Base-by-base conservation (phyloP, 1,140 invertebrate species). In the Linepithema humile region DNA sequence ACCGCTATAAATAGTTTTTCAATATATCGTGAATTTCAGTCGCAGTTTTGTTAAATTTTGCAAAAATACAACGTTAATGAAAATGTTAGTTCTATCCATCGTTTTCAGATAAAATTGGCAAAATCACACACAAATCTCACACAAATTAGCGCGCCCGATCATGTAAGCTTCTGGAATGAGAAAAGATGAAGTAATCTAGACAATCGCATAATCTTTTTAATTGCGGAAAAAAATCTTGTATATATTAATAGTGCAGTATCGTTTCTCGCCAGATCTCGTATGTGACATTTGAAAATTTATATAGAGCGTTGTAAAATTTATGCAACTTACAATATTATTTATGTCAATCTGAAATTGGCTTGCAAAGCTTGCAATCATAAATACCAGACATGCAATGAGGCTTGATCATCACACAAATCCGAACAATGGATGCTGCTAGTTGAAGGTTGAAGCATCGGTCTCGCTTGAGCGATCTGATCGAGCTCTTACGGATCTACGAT, bases 401-500 rank as follows among this genome's bases (percentile, higher is more conserved):
- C 64, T 53, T 50, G 74, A 67, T 78, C 60, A 78, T 78, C 75
- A 29, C 32, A 67, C 62, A 69, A 40, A 69, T 53, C 35, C 60
- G 64, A 70, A 80, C 75, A 80, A 80, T 80, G 20, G 75, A 80
- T 80, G 48, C 50, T 55, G 75, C 64, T 55, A 69, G 62, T 69
- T 69, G 75, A 70, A 67, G 75, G 45, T 70, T 80, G 40, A 75
- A 64, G 75, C 75, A 55, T 35, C 75, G 75, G 75, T 80, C 48
- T 70, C 75, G 75, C 75, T 69, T 59, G 75, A 80, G 35, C 40
- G 50, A 38, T 43, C 64, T 50, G 75, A 69, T 80, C 64, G 75
- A 43, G 10, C 64, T 80, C 75, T 69, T 48, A 40, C 17, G 40
- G 48, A 78, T 69, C 64, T 53, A 20, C 64, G 64, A 43, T 80